Percentiles rank a stretch among this genome's conserved stretches.
phyloP scores from a whole-genome alignment of 2,113 vertebrate species.

The Peromyscus leucopus region DNA sequence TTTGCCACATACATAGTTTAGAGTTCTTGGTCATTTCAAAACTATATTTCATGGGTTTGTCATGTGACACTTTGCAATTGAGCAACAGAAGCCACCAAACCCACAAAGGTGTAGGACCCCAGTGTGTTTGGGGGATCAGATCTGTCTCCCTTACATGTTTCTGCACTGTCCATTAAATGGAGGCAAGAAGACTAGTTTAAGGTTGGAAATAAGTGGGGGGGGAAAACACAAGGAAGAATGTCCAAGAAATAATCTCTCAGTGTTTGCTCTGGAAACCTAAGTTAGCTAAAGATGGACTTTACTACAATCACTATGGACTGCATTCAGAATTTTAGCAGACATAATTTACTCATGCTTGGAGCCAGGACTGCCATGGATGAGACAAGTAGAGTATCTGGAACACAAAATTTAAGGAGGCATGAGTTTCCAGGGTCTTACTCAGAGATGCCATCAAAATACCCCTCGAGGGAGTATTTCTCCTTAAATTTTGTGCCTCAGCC shows the following conservation, averaged over 20 bases:
- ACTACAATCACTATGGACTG: neutral
- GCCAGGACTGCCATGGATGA: neutral
- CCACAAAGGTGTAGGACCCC: neutral
- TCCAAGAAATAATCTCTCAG: neutral
- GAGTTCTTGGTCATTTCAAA: neutral
- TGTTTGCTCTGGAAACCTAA: neutral
- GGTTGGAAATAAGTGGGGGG: neutral
- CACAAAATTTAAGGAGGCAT: neutral
- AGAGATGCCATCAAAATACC: fast-evolving
- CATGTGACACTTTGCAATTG: neutral
- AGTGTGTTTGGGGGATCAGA: neutral
- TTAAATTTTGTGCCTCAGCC: neutral
- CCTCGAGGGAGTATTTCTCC: fast-evolving
- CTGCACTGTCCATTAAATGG: neutral
- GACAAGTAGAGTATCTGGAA: neutral
- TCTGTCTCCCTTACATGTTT: neutral
- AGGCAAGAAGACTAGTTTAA: neutral
- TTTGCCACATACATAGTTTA: neutral
- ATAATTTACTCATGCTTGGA: neutral
- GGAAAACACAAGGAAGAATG: neutral
- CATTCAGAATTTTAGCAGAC: too few species aligned
- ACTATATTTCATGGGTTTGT: neutral
- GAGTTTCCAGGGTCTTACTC: neutral
- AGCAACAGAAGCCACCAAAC: too few species aligned
- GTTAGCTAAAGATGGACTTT: neutral